Evolutionary conservation across 1,140 invertebrate species (phyloP).

Genomic region (Drosophila suzukii): DNA sequence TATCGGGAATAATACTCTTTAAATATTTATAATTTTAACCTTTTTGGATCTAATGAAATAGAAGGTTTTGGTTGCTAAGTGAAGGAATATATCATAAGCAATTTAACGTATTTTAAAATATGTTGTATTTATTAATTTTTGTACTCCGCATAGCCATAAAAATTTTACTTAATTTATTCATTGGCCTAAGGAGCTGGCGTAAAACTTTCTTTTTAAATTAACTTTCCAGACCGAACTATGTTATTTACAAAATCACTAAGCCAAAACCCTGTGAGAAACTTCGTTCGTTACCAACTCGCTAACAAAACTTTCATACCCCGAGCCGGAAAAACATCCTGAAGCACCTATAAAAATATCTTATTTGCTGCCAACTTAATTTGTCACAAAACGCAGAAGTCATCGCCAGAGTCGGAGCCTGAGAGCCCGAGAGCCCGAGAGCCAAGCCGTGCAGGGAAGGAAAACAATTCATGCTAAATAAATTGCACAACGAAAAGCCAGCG

Average conservation of each 20-base stretch:
- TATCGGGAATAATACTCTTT: too few relatives aligned
- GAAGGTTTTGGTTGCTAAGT: too few relatives aligned
- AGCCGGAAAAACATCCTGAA: slow-evolving; percentile 12
- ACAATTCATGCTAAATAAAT: slow-evolving; percentile 80
- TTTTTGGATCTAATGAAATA: too few relatives aligned
- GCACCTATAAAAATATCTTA: slow-evolving; percentile 66
- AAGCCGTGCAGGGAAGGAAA: slow-evolving; percentile 51
- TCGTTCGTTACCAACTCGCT: background rate
- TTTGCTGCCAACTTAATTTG: slow-evolving; percentile 81
- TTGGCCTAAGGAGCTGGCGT: too few relatives aligned
- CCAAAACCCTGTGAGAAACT: background rate
- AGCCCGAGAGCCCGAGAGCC: slow-evolving; percentile 11
- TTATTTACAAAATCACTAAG: background rate
- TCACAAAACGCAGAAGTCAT: slow-evolving; percentile 74
- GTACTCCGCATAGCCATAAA: too few relatives aligned
- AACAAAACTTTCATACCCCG: slow-evolving; percentile 7
- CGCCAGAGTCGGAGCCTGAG: slow-evolving; percentile 28
- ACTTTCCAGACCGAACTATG: background rate
- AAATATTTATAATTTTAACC: too few relatives aligned
- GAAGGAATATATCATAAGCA: too few relatives aligned
- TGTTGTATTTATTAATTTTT: too few relatives aligned
- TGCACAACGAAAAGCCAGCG: slow-evolving; percentile 60
- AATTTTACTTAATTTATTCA: too few relatives aligned
- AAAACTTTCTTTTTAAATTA: background rate
- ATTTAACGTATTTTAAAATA: too few relatives aligned